Conservation (phyloP, 92 coral and sea anemone species). For the Muricea muricata region DNA sequence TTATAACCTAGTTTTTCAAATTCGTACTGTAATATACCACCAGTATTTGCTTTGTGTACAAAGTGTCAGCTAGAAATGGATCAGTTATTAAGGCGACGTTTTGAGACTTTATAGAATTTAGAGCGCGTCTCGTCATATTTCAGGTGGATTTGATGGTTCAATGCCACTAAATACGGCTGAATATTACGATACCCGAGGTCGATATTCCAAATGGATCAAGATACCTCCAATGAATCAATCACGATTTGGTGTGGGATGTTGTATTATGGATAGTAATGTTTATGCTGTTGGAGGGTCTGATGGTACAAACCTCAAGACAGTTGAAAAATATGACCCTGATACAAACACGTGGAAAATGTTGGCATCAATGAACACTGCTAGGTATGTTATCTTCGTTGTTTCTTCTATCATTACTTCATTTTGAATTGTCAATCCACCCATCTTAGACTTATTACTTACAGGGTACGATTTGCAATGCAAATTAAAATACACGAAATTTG, state of each 20-base stretch:
- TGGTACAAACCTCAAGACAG: constrained; percentile 90
- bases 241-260: constrained; percentile 98
- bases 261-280: constrained; percentile 75
- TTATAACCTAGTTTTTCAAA: too few species aligned
- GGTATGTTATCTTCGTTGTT: constrained; percentile 63
- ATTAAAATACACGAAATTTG: too few species aligned
- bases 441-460: too few species aligned
- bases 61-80: too few species aligned
- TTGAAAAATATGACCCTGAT: constrained; percentile 91
- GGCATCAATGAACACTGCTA: constrained; percentile 93
- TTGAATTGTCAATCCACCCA: too few species aligned
- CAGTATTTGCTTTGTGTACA: too few species aligned
- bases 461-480: too few species aligned
- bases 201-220: constrained; percentile 85
- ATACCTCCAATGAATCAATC: constrained; percentile 96
- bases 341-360: constrained; percentile 84
- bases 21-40: too few species aligned
- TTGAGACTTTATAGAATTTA: not conserved
- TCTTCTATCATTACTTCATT: not conserved
- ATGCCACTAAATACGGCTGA: constrained; percentile 99
- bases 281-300: constrained; percentile 97
- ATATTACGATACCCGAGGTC: constrained; percentile 78
- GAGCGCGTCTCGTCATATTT: constrained; percentile 4
- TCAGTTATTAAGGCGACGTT: not conserved
- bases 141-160: constrained; percentile 99